Conservation (phyloP, 2,888 invertebrate species). For the Elmis aenea region DNA sequence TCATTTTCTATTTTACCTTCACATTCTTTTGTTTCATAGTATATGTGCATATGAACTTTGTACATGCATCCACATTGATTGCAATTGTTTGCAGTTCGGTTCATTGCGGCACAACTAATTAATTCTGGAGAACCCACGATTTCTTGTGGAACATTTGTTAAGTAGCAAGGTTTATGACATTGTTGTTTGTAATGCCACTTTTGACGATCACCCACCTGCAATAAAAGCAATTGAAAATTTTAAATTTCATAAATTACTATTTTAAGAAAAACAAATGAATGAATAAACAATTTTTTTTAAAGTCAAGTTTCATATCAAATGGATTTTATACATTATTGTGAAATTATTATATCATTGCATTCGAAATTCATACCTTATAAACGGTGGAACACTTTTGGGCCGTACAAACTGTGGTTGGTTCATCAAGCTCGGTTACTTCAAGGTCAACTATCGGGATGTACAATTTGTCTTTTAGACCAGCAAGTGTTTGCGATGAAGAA, state of each 20-base stretch:
- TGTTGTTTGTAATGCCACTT: slow-evolving; percentile 35
- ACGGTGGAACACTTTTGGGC: slow-evolving; percentile 11
- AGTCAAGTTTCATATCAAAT: too few species aligned
- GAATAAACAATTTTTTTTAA: too few species aligned
- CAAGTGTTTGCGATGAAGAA: slow-evolving; percentile 13
- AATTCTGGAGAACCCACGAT: slow-evolving; percentile 36
- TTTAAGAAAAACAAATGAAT: slow-evolving; percentile 16
- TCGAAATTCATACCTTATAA: slow-evolving; percentile 7
- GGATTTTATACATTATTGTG: too few species aligned
- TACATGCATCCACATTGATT: slow-evolving; percentile 34
- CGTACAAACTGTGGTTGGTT: slow-evolving; percentile 25
- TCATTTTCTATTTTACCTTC: slow-evolving; percentile 30
- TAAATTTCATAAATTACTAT: too few species aligned
- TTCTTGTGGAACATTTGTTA: slow-evolving; percentile 35
- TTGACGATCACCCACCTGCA: slow-evolving; percentile 30
- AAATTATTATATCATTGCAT: too few species aligned
- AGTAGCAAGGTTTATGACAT: slow-evolving; percentile 39
- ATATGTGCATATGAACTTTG: slow-evolving; percentile 39
- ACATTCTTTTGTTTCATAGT: slow-evolving; percentile 35
- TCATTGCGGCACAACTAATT: slow-evolving; percentile 35
- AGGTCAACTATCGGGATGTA: slow-evolving; percentile 22
- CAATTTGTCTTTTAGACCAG: slow-evolving; percentile 15
- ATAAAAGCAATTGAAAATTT: too few species aligned
- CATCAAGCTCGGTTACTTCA: slow-evolving; percentile 9
- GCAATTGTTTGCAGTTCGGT: slow-evolving; percentile 26